Conservation (phyloP, 2,797 vertebrate species). For the Phylloscopus collybita region DNA sequence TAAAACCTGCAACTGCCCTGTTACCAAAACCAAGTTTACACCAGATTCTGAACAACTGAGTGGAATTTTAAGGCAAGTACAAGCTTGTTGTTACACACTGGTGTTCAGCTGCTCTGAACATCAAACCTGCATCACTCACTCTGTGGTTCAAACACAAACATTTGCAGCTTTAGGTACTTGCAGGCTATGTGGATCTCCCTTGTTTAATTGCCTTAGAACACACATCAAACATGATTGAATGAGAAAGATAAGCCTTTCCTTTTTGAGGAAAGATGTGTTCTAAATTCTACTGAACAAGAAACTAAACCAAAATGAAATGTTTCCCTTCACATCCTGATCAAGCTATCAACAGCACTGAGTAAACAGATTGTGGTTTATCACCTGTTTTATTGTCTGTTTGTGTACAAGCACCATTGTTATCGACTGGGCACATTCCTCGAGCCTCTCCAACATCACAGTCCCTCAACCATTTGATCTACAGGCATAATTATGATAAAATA, state of each 20-base stretch:
- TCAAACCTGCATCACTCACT: neutral
- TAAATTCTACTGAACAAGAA: neutral
- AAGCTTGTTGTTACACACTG: neutral
- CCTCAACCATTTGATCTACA: neutral
- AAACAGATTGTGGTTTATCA: conserved; percentile 21
- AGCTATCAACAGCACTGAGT: neutral
- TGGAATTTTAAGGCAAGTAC: neutral
- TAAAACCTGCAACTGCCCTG: neutral
- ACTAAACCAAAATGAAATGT: neutral
- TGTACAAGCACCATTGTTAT: neutral
- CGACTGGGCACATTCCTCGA: neutral
- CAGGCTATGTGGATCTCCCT: neutral
- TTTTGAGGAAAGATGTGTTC: neutral
- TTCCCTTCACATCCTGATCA: neutral
- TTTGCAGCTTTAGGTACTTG: neutral
- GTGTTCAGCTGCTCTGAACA: neutral
- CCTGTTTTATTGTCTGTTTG: neutral
- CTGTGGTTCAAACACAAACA: neutral
- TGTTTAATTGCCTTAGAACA: conserved; percentile 15
- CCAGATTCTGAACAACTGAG: neutral
- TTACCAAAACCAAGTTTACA: neutral
- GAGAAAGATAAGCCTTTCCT: neutral
- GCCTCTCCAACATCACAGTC: neutral
- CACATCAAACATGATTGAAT: neutral
- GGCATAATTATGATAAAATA: neutral